Percentiles rank a stretch among this genome's conserved stretches.
Conservation (phyloP, 2,113 vertebrate species). For the Gopherus flavomarginatus region DNA sequence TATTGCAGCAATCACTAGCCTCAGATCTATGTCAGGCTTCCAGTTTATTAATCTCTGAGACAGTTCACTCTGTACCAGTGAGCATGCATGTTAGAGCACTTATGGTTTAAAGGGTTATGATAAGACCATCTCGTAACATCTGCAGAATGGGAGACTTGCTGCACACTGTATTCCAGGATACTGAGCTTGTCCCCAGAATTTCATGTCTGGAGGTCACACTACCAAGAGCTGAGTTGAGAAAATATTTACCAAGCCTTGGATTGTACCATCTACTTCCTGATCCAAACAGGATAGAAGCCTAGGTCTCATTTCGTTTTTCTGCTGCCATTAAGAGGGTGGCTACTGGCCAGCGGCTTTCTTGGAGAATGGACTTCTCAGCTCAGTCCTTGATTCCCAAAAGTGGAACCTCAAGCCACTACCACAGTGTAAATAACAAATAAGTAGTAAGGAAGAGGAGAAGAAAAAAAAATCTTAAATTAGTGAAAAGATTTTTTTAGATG, state of each 20-base stretch:
- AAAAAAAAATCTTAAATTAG: not conserved
- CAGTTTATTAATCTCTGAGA: conserved; percentile 37
- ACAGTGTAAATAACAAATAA: not conserved
- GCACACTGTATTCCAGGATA: conserved; percentile 19
- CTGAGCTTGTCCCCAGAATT: conserved; percentile 5
- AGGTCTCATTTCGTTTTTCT: not conserved
- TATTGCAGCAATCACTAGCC: conserved; percentile 23
- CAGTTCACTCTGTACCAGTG: conserved; percentile 19
- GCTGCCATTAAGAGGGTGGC: not conserved
- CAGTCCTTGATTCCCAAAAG: not conserved
- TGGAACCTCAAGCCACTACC: not conserved
- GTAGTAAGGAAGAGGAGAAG: not conserved
- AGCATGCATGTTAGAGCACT: conserved; percentile 28
- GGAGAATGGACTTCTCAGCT: not conserved
- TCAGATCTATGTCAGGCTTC: not conserved
- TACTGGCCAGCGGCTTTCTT: not conserved
- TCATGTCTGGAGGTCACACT: accelerated
- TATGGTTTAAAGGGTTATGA: conserved; percentile 52
- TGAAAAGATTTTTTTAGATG: not conserved
- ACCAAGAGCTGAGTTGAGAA: not conserved
- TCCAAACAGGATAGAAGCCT: not conserved
- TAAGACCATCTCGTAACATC: not conserved
- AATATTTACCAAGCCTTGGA: not conserved
- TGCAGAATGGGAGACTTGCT: conserved; percentile 23
- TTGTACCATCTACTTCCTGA: not conserved